A percentile compares a stretch with the other conserved stretches of the same genome.
phyloP scores from a whole-genome alignment of 2,797 vertebrate genomes.

The Catharus ustulatus region DNA sequence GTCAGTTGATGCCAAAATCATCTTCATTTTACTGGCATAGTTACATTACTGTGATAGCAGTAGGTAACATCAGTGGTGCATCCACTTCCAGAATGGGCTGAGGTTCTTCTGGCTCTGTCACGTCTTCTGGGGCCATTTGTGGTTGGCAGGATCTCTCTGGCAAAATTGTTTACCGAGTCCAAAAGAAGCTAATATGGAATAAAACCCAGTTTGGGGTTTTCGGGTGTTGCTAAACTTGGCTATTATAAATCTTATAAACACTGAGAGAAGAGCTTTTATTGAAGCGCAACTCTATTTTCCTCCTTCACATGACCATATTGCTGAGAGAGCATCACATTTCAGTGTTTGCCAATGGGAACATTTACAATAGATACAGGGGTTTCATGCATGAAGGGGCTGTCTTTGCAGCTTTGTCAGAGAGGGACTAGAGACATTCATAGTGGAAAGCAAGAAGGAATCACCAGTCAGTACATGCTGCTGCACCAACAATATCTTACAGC shows the following conservation, averaged over 20 bases:
- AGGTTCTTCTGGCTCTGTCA: neutral
- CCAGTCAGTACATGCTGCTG: neutral
- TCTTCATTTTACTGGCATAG: neutral
- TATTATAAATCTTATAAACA: neutral
- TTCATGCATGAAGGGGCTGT: neutral
- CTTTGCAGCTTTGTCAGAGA: neutral
- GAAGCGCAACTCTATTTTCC: neutral
- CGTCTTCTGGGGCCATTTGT: accelerated
- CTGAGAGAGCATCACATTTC: neutral
- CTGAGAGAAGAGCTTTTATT: neutral
- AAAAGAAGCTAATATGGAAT: neutral
- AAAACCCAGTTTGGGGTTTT: neutral
- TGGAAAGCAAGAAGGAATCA: neutral
- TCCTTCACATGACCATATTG: neutral
- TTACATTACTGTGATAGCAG: neutral
- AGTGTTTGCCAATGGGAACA: neutral
- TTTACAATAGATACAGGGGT: neutral
- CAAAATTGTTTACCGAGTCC: neutral
- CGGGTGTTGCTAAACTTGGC: neutral
- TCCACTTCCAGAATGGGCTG: neutral
- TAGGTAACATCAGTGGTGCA: neutral
- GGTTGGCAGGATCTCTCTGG: neutral
- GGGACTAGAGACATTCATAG: neutral
- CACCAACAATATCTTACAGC: neutral
- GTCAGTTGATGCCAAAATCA: neutral